Evolutionary conservation across 2,888 invertebrate genomes (phyloP), one percentile per base, ranked within the genome.

Genomic region (Mycalesis mineus): DNA sequence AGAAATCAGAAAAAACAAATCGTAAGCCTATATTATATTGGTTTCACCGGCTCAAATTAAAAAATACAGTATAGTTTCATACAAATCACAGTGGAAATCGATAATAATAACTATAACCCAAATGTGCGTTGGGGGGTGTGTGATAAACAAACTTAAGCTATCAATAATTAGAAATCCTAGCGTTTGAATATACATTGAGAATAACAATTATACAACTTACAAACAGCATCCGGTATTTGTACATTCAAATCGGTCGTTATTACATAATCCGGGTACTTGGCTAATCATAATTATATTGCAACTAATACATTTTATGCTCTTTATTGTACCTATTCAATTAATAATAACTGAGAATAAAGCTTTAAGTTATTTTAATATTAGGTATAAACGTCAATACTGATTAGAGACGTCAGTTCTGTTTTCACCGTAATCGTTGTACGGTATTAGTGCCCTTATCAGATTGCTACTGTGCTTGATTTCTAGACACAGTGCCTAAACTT

Each of bases 191-290:
- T 55, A 55, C 51, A 52, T 50, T 31, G 36, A 60, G 58, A 63
- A 65, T 65, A 57, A 22, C 22, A 22, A 65, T 66, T 60, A 65
- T 57, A 64, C 66, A 64, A 64, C 63, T 68, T 63, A 60, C 62
- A 53, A 53, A 62, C 53, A 68, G 54, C 58, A 61, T 63, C 36
- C 62, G 70, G 72, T 72, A 75, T 77, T 80, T 82, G 79, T 81
- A 81, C 80, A 80, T 77, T 71, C 58, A 22, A 63, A 71, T 70
- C 69, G 67, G 68, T 44, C 51, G 39, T 70, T 67, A 68, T 62
- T 66, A 68, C 66, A 68, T 68, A 68, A 65, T 70, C 22, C 22
- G 49, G 49, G 49, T 28, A 49, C 39, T 49, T 39, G 49, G 28
- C 22, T 49, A 22, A 49, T 22, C 4, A 17, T 17, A 3, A 15